These are phyloP conservation scores for Melolontha melolontha DNA, from an alignment of 2,888 invertebrate species.

Conservation along the genomic window DNA sequence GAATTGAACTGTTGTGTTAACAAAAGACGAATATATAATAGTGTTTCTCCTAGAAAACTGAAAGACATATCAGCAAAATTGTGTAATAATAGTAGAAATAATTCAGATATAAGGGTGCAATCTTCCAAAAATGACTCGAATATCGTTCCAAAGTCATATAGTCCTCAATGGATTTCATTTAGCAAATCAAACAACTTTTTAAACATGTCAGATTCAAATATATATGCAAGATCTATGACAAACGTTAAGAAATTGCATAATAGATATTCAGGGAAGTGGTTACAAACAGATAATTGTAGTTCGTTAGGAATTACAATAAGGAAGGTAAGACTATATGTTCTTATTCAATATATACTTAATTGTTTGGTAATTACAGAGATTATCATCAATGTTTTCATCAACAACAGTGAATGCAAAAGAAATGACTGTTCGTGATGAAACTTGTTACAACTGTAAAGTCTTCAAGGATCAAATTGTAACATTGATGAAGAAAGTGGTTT, in stretches of 20 bases:
- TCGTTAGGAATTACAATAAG: slow-evolving; percentile 56
- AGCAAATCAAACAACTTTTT: slow-evolving; percentile 37
- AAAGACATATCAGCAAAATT: slow-evolving; percentile 23
- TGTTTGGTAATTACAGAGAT: slow-evolving; percentile 34
- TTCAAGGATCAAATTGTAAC: slow-evolving; percentile 49
- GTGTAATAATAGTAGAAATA: slow-evolving; percentile 21
- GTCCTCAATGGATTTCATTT: slow-evolving; percentile 6
- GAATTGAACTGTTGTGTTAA: slow-evolving; percentile 32
- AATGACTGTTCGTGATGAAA: not conserved
- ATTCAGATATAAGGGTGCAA: slow-evolving; percentile 1
- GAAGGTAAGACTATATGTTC: slow-evolving; percentile 51
- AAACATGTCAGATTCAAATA: slow-evolving; percentile 29
- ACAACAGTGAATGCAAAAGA: slow-evolving; percentile 2
- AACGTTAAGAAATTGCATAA: slow-evolving; percentile 53
- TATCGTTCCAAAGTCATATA: slow-evolving; percentile 37
- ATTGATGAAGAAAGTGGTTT: slow-evolving; percentile 49
- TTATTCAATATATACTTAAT: not conserved
- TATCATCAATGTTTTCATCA: slow-evolving; percentile 38
- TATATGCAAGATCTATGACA: slow-evolving; percentile 48
- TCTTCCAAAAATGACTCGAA: slow-evolving; percentile 4
- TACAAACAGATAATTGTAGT: slow-evolving; percentile 52
- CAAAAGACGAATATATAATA: slow-evolving; percentile 33
- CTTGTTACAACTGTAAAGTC: slow-evolving; percentile 47
- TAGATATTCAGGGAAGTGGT: slow-evolving; percentile 53
- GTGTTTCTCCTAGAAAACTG: slow-evolving; percentile 37